Conservation (phyloP, 2,113 vertebrate species). For the Tachycineta bicolor region DNA sequence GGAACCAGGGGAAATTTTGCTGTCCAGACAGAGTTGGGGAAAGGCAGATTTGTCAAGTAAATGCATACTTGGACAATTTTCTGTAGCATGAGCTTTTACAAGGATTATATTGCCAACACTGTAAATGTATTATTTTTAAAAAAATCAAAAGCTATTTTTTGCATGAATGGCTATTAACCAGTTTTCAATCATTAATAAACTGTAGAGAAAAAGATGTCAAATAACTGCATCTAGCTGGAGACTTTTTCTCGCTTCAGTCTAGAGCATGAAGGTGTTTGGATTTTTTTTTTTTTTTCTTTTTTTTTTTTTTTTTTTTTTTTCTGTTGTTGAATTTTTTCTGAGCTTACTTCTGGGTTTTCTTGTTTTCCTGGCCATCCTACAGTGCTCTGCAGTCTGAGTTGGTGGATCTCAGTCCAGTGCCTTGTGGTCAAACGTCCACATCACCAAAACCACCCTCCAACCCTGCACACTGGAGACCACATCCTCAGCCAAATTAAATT, state of each 20-base stretch:
- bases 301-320: background rate
- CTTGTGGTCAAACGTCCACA: conserved; percentile 12
- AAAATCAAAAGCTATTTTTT: background rate
- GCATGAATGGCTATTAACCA: background rate
- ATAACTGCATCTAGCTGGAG: background rate
- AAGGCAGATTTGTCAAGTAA: background rate
- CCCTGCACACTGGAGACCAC: background rate
- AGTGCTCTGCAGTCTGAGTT: conserved; percentile 15
- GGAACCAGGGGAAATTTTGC: background rate
- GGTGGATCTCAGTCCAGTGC: conserved; percentile 50
- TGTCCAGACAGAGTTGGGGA: background rate
- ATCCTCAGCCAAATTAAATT: background rate
- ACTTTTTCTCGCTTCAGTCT: background rate
- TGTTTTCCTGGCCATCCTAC: background rate
- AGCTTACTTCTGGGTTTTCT: background rate
- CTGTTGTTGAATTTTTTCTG: background rate
- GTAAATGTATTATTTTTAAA: background rate
- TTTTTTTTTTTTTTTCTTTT: background rate
- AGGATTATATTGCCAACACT: background rate
- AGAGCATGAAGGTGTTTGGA: background rate
- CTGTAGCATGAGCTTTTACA: background rate
- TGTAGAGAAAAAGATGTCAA: background rate
- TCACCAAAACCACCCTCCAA: background rate
- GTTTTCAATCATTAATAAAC: background rate
- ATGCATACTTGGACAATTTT: background rate